Evolutionary conservation across 2,797 vertebrate genomes (phyloP).

Genomic region (Allobates femoralis): DNA sequence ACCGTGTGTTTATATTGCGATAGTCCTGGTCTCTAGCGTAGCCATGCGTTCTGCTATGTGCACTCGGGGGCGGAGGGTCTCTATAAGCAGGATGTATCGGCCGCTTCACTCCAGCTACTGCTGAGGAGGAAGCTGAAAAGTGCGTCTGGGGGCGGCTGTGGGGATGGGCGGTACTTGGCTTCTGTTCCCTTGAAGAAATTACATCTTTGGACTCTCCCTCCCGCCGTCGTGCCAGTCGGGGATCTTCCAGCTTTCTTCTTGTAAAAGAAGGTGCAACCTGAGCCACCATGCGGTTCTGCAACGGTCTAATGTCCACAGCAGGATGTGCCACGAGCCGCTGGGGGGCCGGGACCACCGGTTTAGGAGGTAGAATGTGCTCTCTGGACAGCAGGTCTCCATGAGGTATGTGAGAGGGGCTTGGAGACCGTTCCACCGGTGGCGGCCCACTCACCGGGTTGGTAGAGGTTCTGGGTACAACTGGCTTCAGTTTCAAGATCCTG

Average conservation of each 20-base stretch:
- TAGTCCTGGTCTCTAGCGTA: slow-evolving; percentile 14
- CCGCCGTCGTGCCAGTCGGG: slow-evolving; percentile 47
- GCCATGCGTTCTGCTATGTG: slow-evolving; percentile 5
- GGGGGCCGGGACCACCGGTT: background rate
- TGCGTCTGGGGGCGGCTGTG: background rate
- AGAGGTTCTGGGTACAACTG: slow-evolving; percentile 32
- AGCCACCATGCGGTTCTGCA: background rate
- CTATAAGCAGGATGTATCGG: background rate
- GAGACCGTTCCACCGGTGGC: background rate
- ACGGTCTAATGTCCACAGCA: slow-evolving; percentile 1
- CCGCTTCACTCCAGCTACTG: background rate
- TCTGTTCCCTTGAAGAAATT: background rate
- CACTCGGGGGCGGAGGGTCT: background rate
- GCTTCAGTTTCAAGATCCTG: slow-evolving; percentile 78
- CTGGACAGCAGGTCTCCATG: background rate
- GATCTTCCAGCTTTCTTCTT: background rate
- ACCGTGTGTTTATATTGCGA: background rate
- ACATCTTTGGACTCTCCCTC: background rate
- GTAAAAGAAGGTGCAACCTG: background rate
- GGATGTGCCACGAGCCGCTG: slow-evolving; percentile 14
- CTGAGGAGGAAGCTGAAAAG: background rate
- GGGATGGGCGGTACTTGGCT: too few species aligned
- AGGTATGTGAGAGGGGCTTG: background rate
- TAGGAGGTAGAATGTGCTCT: background rate
- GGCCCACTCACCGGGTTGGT: slow-evolving; percentile 23